Percentiles rank a stretch among this genome's conserved stretches.
Conservation (phyloP, 2,888 invertebrate genomes). For the Thalpophila matura region DNA sequence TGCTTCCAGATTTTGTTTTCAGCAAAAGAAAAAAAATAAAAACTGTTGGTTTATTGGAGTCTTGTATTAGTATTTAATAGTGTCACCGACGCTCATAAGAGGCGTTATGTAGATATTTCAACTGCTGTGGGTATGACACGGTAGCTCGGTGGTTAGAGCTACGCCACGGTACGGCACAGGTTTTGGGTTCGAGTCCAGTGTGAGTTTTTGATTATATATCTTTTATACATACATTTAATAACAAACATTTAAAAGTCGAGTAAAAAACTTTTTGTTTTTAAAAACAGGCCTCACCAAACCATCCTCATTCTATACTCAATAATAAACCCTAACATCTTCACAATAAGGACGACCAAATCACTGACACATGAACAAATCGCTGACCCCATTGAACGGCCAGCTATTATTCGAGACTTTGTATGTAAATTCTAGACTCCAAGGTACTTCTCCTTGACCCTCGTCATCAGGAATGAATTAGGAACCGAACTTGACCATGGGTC, state of each 20-base stretch:
- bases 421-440: slow-evolving; percentile 79
- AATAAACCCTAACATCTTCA: slow-evolving; percentile 15
- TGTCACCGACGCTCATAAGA: too few relatives aligned
- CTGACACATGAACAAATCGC: slow-evolving; percentile 74
- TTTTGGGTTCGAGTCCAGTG: too few relatives aligned
- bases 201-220: too few relatives aligned
- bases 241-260: too few relatives aligned
- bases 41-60: too few relatives aligned
- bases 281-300: slow-evolving; percentile 19
- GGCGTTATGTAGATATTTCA: too few relatives aligned
- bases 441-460: slow-evolving; percentile 77
- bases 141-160: too few relatives aligned
- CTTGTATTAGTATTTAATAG: too few relatives aligned
- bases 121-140: too few relatives aligned
- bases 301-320: slow-evolving; percentile 5
- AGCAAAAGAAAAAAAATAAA: background rate
- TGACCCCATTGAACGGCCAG: slow-evolving; percentile 78
- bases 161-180: too few relatives aligned
- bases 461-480: slow-evolving; percentile 85
- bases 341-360: slow-evolving; percentile 19
- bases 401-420: slow-evolving; percentile 85
- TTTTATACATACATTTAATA: too few relatives aligned
- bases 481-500: slow-evolving; percentile 87
- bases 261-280: slow-evolving; percentile 26
- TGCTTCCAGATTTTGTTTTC: slow-evolving; percentile 6